Percentiles rank a stretch among this genome's conserved stretches.
These are phyloP conservation scores for Drosophila tripunctata DNA, from an alignment of 2,888 invertebrate species.

Conservation along the genomic window DNA sequence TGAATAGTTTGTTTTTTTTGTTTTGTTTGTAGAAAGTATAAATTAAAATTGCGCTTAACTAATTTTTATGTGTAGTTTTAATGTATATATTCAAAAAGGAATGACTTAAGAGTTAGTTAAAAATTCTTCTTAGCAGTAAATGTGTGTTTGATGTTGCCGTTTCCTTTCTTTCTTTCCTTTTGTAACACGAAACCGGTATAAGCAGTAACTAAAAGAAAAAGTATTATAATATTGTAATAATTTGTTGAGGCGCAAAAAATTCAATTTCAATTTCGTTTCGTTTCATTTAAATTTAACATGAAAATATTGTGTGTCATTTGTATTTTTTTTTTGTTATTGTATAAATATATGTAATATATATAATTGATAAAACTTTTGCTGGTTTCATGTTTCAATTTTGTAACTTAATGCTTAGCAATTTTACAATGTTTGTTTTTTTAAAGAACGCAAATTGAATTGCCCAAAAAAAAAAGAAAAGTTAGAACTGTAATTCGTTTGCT, in stretches of 20 bases:
- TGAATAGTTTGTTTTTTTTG: constrained; percentile 41
- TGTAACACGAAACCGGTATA: constrained; percentile 58
- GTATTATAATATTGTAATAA: constrained; percentile 6
- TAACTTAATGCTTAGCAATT: constrained; percentile 71
- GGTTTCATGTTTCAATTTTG: too few relatives aligned
- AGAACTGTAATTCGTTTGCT: constrained; percentile 40
- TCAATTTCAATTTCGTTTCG: constrained; percentile 5
- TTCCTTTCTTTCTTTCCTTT: constrained; percentile 11
- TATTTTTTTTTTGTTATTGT: constrained; percentile 13
- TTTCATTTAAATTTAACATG: constrained; percentile 49
- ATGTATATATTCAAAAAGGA: constrained; percentile 68
- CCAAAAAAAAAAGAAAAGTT: too few relatives aligned
- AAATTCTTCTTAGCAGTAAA: constrained; percentile 73
- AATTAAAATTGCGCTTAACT: constrained; percentile 67
- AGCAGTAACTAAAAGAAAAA: constrained; percentile 32
- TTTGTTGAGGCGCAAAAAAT: constrained; percentile 21
- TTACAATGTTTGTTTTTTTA: constrained; percentile 60
- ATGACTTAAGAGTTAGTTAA: constrained; percentile 80
- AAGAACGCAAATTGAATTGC: constrained; percentile 36
- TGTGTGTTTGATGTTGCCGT: constrained; percentile 37
- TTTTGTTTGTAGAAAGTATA: constrained; percentile 34
- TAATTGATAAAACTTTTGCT: constrained; percentile 24
- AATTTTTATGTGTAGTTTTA: constrained; percentile 37
- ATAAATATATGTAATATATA: too few relatives aligned
- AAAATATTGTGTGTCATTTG: constrained; percentile 13